These are phyloP conservation scores for Galendromus occidentalis DNA, from an alignment of 1,140 invertebrate species.

Conservation along the genomic window DNA sequence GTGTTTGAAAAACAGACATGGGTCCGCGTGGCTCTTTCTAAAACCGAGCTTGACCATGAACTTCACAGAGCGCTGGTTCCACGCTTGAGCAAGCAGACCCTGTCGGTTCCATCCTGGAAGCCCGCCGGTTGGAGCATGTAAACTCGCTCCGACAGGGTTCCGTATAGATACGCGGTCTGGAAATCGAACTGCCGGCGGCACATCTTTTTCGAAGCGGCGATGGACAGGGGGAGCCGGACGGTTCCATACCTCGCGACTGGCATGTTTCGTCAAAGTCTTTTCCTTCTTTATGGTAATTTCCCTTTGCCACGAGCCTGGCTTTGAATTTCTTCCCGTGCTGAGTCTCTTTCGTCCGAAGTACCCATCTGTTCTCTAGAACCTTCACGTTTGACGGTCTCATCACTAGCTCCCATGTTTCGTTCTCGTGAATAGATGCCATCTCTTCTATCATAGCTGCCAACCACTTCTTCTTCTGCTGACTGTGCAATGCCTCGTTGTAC, in stretches of 20 bases:
- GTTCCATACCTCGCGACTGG: slow-evolving; percentile 24
- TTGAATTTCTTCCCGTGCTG: neutral
- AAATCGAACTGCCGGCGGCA: slow-evolving; percentile 19
- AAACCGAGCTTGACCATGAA: slow-evolving; percentile 7
- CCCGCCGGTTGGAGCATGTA: slow-evolving; percentile 19
- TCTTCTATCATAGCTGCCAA: neutral
- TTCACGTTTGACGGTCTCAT: neutral
- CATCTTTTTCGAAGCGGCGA: slow-evolving; percentile 14
- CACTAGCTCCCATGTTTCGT: neutral
- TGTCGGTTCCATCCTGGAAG: neutral
- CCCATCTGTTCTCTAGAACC: neutral
- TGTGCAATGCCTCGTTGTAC: too few species aligned
- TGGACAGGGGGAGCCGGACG: slow-evolving; percentile 16
- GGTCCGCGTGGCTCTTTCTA: slow-evolving; percentile 9
- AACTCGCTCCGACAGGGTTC: slow-evolving; percentile 17
- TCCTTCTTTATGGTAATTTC: neutral
- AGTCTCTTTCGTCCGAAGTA: neutral
- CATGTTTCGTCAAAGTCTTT: slow-evolving; percentile 23
- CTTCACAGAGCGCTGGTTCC: slow-evolving; percentile 11
- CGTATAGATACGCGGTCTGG: slow-evolving; percentile 21
- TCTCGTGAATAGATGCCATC: neutral
- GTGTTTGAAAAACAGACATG: slow-evolving; percentile 3
- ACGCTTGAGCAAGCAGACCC: slow-evolving; percentile 10
- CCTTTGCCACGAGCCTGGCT: neutral
- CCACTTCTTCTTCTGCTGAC: too few species aligned